Evolutionary conservation across 2,797 vertebrate genomes (phyloP), one percentile per base, ranked within the genome.

Genomic region (Epinephelus malabaricus): DNA sequence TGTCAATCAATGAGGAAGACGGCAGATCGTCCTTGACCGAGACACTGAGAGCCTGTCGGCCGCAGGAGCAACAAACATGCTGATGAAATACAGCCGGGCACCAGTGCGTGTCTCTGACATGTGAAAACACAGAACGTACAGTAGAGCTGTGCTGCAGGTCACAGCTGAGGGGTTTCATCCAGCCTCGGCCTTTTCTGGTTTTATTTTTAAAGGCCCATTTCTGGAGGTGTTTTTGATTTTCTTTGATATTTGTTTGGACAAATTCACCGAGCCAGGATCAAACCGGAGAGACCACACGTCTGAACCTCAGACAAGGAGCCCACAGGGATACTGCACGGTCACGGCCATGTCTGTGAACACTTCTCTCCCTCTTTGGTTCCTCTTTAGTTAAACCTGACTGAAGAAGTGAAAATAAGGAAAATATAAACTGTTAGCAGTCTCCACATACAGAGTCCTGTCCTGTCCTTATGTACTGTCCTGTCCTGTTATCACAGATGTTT

Each of bases 1-100:
- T 25, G 83, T 88, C 82, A 70, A 77, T 79, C 69, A 79, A 25
- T 3, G 6, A 27, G 66, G 14, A 62, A 1, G 51, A 2, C 13
- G 3, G 27, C 3, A 13, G 53, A 30, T 45, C 4, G 78, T 62
- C 79, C 82, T 80, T 76, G 76, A 62, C 30, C 5, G 3, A 56
- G 73, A 38, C 30, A 7, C 2, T 0, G 50, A 43, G 54, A 38
- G 51, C 11, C 17, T 9, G 50, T 40, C 46, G 15, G 63, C 54
- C 17, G 8, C 21, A 27, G n/a, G 30, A n/a, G 56, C 10, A 1
- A 25, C 62, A 19, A n/a, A 23, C 54, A 14, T 4, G 40, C 1
- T 0, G 15, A 34, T n/a, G 63, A 50, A 23, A 59, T 2, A 51
- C 13, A 69, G 34, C 56, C n/a, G 1, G 45, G n/a, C 15, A 0